These are phyloP conservation scores for Belgica antarctica DNA, from an alignment of 2,888 invertebrate genomes.

Conservation along the genomic window DNA sequence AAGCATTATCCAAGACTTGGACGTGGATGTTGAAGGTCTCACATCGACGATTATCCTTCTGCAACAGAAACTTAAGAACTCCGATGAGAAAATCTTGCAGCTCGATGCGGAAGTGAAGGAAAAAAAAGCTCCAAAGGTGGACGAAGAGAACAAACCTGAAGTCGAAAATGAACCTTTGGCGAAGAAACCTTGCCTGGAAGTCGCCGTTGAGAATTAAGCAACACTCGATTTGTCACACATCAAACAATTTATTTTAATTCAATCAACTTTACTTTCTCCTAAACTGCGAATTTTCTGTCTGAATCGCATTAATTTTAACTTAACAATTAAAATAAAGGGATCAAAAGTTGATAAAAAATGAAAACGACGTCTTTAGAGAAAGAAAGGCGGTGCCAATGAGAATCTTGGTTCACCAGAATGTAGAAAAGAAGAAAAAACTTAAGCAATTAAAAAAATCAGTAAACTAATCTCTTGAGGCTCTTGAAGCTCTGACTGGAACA, in stretches of 20 bases:
- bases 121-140: background rate
- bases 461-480: slow-evolving; percentile 34
- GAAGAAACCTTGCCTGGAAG: slow-evolving; percentile 28
- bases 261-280: slow-evolving; percentile 3
- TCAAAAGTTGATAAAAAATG: background rate
- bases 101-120: slow-evolving; percentile 60
- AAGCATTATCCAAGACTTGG: slow-evolving; percentile 91
- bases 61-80: slow-evolving; percentile 86
- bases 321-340: background rate
- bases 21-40: slow-evolving; percentile 98
- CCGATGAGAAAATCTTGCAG: slow-evolving; percentile 67
- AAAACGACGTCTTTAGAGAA: background rate
- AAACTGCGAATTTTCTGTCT: background rate
- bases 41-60: slow-evolving; percentile 93
- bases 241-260: background rate
- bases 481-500: background rate
- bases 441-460: slow-evolving; percentile 3
- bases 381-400: background rate
- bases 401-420: background rate
- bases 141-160: background rate
- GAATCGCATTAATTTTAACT: background rate
- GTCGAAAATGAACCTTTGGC: background rate
- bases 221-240: background rate
- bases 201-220: background rate
- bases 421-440: too few species aligned